Percentiles rank a stretch among this genome's conserved stretches.
Evolutionary conservation across 2,888 invertebrate species (phyloP).

Genomic region (Anagyrus pseudococci): DNA sequence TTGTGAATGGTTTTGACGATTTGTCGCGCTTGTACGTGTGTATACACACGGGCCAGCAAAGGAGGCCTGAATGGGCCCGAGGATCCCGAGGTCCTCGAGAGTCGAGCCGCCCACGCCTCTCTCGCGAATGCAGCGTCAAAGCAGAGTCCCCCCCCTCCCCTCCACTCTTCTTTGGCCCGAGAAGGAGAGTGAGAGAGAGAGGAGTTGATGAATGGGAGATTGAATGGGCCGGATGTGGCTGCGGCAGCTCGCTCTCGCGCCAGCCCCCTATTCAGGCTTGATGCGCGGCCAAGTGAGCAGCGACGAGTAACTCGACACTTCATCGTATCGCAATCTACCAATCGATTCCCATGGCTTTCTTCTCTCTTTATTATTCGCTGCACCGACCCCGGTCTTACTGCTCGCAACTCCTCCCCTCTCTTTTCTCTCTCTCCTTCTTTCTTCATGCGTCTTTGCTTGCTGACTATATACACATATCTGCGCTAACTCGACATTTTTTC

Average conservation of each 20-base stretch:
- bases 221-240: slow-evolving; percentile 62
- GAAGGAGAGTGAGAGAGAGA: slow-evolving; percentile 39
- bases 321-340: slow-evolving; percentile 53
- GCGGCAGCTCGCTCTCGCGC: slow-evolving; percentile 49
- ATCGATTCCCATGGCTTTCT: too few species aligned
- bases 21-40: background rate
- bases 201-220: slow-evolving; percentile 41
- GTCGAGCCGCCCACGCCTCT: slow-evolving; percentile 26
- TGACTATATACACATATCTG: too few species aligned
- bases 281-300: slow-evolving; percentile 55
- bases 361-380: too few species aligned
- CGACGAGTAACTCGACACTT: slow-evolving; percentile 57
- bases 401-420: too few species aligned
- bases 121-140: slow-evolving; percentile 34
- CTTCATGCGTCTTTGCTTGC: too few species aligned
- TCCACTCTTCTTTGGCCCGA: too few species aligned
- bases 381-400: too few species aligned
- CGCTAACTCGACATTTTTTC: too few species aligned
- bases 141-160: slow-evolving; percentile 24
- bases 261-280: slow-evolving; percentile 42
- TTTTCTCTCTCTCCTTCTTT: too few species aligned
- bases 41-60: slow-evolving; percentile 8
- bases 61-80: slow-evolving; percentile 28
- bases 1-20: too few species aligned
- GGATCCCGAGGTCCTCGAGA: slow-evolving; percentile 36